phyloP scores from a whole-genome alignment of 2,797 vertebrate species.

The Cuniculus paca region DNA sequence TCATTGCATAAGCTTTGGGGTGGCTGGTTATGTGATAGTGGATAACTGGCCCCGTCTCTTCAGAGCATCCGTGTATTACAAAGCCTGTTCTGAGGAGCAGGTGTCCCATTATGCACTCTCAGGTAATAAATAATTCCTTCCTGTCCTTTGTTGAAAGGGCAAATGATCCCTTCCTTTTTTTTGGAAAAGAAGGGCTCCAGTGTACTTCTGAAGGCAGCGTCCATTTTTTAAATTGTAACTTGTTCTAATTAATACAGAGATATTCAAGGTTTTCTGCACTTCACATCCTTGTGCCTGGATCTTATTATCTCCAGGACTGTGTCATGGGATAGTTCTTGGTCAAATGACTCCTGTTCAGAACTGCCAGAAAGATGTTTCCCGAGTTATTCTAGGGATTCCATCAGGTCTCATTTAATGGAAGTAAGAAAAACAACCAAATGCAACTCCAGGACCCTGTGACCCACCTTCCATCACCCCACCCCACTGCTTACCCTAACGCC shows the following conservation, averaged over 20 bases:
- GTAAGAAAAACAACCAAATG: slow-evolving; percentile 42
- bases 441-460: slow-evolving; percentile 18
- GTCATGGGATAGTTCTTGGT: slow-evolving; percentile 38
- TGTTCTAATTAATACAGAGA: not conserved
- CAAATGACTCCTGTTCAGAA: slow-evolving; percentile 58
- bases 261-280: not conserved
- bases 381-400: slow-evolving; percentile 20
- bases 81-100: not conserved
- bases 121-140: not conserved
- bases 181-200: not conserved
- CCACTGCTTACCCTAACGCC: not conserved
- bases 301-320: not conserved
- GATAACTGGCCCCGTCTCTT: not conserved
- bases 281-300: not conserved
- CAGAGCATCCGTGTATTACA: not conserved
- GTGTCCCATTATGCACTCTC: not conserved
- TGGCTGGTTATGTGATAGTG: not conserved
- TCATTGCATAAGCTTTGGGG: not conserved
- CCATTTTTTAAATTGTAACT: not conserved
- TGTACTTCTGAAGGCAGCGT: not conserved
- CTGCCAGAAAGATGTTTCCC: slow-evolving; percentile 68
- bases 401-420: slow-evolving; percentile 57
- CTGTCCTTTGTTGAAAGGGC: not conserved
- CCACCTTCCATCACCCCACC: not conserved
- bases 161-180: not conserved